Conservation (phyloP, 2,113 vertebrate genomes). For the Spea multiplicata region DNA sequence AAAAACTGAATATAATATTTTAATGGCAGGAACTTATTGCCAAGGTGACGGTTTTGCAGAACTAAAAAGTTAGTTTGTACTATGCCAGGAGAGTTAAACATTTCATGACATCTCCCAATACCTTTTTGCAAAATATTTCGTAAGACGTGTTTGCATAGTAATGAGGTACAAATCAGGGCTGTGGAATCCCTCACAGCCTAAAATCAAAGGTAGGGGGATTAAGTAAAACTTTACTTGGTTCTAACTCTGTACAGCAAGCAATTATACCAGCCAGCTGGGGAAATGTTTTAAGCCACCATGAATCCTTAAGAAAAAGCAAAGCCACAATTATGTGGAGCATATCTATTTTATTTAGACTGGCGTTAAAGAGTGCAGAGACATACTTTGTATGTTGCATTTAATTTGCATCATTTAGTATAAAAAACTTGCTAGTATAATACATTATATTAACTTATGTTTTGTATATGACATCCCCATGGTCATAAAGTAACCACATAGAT, state of each 20-base stretch:
- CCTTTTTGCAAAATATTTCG: constrained; percentile 5
- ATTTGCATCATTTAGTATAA: no score
- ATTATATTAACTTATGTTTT: no score
- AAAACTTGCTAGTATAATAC: no score
- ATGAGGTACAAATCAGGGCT: constrained; percentile 23
- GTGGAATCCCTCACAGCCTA: constrained; percentile 16
- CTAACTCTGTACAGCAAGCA: constrained; percentile 25
- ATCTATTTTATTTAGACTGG: no score
- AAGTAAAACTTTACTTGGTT: constrained; percentile 27
- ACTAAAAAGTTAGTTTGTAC: neutral
- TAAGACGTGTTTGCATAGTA: constrained; percentile 37
- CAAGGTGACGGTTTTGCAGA: constrained; percentile 12
- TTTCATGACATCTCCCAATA: neutral
- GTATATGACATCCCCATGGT: no score
- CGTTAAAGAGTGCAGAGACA: no score
- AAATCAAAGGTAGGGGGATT: constrained; percentile 29
- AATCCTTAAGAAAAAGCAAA: no score
- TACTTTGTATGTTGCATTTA: no score
- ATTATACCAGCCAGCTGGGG: constrained; percentile 28
- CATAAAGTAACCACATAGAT: no score
- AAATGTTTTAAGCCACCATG: constrained; percentile 22
- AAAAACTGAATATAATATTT: no score
- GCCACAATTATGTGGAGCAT: no score
- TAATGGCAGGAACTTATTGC: neutral
- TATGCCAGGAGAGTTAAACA: neutral